phyloP scores from a whole-genome alignment of 2,113 vertebrate genomes.

The Stigmatopora argus region DNA sequence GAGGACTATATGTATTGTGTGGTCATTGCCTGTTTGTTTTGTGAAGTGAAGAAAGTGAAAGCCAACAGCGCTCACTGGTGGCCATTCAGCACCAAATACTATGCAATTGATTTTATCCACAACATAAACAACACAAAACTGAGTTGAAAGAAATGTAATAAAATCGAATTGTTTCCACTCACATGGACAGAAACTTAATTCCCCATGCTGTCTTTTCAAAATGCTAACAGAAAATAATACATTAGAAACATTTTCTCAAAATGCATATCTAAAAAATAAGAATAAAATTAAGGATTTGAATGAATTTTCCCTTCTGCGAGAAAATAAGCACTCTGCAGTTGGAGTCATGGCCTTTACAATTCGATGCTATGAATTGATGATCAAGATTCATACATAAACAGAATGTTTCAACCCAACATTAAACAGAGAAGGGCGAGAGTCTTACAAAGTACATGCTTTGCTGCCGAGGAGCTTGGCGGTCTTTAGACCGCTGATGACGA shows the following conservation, averaged over 20 bases:
- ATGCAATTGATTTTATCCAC: background rate
- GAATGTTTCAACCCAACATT: no score
- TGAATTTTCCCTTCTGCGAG: background rate
- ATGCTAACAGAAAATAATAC: no score
- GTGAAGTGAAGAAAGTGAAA: background rate
- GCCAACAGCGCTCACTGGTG: conserved; percentile 10
- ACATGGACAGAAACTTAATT: background rate
- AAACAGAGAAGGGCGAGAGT: no score
- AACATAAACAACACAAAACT: background rate
- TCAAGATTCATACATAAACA: no score
- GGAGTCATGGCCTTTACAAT: no score
- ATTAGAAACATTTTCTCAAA: background rate
- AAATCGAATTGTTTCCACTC: background rate
- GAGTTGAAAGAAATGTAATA: no score
- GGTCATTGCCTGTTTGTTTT: background rate
- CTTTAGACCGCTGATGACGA: background rate
- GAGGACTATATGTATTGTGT: background rate
- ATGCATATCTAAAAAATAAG: background rate
- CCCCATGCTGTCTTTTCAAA: no score
- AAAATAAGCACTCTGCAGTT: background rate
- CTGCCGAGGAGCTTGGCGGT: background rate
- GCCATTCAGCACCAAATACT: background rate
- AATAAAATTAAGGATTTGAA: background rate
- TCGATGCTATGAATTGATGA: no score
- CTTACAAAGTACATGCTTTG: no score